phyloP scores from a whole-genome alignment of 2,113 vertebrate genomes.

The Sisor rabdophorus region DNA sequence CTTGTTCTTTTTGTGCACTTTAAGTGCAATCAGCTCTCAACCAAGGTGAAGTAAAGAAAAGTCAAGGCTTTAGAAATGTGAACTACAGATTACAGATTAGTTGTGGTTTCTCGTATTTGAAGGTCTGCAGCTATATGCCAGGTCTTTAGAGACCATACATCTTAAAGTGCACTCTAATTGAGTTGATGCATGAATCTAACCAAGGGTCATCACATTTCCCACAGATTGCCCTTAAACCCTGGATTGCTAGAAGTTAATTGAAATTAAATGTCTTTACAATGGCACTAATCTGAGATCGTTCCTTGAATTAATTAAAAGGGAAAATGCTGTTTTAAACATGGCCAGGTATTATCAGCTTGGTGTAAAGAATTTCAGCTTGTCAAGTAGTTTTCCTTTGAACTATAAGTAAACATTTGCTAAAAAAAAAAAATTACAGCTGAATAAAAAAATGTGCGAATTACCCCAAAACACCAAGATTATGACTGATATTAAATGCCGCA shows the following conservation, averaged over 20 bases:
- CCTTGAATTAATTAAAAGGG: conserved; percentile 38
- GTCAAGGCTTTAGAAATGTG: background rate
- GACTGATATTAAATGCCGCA: conserved; percentile 65
- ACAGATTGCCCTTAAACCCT: conserved; percentile 27
- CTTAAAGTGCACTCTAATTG: conserved; percentile 42
- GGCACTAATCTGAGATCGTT: conserved; percentile 36
- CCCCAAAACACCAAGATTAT: conserved; percentile 68
- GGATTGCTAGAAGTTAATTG: conserved; percentile 30
- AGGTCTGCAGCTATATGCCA: conserved; percentile 52
- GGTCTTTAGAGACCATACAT: conserved; percentile 38
- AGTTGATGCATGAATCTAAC: conserved; percentile 40
- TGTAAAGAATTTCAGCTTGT: conserved; percentile 38
- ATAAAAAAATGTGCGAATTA: conserved; percentile 66
- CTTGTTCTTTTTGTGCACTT: background rate
- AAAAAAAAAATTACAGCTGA: conserved; percentile 49
- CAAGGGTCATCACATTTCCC: conserved; percentile 31
- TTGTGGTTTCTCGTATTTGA: conserved; percentile 12
- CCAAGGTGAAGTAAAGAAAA: background rate
- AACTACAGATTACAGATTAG: background rate
- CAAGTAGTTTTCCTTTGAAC: conserved; percentile 31
- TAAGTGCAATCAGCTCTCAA: background rate
- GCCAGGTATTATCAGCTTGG: conserved; percentile 32
- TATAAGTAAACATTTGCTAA: conserved; percentile 44
- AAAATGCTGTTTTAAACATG: conserved; percentile 37
- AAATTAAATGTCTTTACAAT: conserved; percentile 49